phyloP scores from a whole-genome alignment of 2,113 vertebrate genomes.

The Lasiurus borealis region DNA sequence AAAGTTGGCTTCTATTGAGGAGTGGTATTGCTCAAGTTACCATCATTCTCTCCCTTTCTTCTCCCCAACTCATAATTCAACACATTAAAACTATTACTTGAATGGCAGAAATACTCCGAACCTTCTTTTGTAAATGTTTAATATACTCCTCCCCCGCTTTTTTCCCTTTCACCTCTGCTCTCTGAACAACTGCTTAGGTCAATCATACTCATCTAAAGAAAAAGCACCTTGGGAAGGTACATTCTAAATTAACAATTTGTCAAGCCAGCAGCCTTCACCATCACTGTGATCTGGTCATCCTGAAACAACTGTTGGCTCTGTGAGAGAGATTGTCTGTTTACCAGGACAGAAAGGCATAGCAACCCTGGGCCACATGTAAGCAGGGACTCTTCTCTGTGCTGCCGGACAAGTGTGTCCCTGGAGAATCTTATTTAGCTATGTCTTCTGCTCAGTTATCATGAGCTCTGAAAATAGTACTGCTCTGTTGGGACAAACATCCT shows the following conservation, averaged over 20 bases:
- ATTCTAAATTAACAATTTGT: not conserved
- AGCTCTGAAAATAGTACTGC: constrained; percentile 2
- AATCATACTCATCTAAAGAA: not conserved
- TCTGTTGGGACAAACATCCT: not conserved
- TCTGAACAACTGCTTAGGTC: not conserved
- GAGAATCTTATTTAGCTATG: not conserved
- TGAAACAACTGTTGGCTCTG: not conserved
- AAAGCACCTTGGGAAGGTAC: not conserved
- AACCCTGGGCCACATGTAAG: not conserved
- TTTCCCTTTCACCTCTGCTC: not conserved
- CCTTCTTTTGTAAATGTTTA: not conserved
- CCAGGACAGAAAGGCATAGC: not conserved
- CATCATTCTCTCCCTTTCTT: not conserved
- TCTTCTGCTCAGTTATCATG: not conserved
- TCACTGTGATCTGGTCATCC: not conserved
- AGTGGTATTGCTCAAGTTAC: not conserved
- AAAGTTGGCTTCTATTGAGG: not conserved
- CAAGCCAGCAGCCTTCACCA: not conserved
- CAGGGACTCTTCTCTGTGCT: not conserved
- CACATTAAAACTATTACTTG: not conserved
- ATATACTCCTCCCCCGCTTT: not conserved
- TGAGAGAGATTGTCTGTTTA: not conserved
- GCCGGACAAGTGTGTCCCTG: not conserved
- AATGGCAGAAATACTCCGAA: not conserved
- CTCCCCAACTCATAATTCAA: not conserved